Evolutionary conservation across 2,797 vertebrate genomes (phyloP), one percentile per base, ranked within the genome.

Genomic region (Melanotaenia boesemani): DNA sequence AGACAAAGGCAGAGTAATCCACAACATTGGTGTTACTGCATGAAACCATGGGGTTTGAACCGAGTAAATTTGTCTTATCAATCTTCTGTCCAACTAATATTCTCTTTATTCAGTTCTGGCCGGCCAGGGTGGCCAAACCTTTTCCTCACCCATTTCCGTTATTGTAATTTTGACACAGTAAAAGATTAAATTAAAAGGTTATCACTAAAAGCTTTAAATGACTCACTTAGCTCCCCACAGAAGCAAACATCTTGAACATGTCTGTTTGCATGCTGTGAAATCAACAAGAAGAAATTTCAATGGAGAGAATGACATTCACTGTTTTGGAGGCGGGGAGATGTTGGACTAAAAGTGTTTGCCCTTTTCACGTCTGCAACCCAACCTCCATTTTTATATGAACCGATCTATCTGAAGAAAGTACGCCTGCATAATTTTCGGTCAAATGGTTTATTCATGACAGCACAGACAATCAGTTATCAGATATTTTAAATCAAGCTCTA

Each of bases 391-490:
- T 36, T 54, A 12, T 55, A 48, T 68, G 58, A 28, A 71, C 26
- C 1, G 20, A 56, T 72, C 28, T 61, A 24, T 66, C 46, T 58
- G 52, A 71, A 69, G 28, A 77, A 65, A 69, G 34, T 12, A 52
- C 61, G 46, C 55, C 30, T 18, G 44, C 18, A 83, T 46, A 74
- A 57, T 63, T 72, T 73, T 76, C 70, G 44, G 56, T 74, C 59
- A 67, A 68, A 82, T 76, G 57, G 22, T 77, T 86, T 80, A 86
- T 82, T 88, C 60, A 81, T 83, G 57, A 65, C 36, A 60, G 55
- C 28, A 28, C 67, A 54, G 32, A 70, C 68, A 76, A 79, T 74
- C 37, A 68, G 50, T 80, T 75, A 34, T 70, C 75, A 80, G 54
- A 52, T 57, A 52, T 83, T 77, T 76, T 15, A 67, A 70, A 77